These are phyloP conservation scores for Nephrotoma flavescens DNA, from an alignment of 2,888 invertebrate genomes.

Conservation along the genomic window DNA sequence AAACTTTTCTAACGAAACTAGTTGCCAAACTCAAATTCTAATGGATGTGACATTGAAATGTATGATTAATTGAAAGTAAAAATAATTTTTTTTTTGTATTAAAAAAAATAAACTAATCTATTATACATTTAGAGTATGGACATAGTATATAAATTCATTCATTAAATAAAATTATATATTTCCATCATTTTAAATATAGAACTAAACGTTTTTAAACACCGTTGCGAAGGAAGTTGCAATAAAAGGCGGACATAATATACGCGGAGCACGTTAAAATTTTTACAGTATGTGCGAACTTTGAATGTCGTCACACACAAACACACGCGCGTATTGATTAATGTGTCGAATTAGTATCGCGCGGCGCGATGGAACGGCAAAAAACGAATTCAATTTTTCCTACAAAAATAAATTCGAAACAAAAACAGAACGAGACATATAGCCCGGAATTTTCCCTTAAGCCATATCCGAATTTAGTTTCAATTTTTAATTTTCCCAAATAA, in stretches of 20 bases:
- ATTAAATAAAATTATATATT: not conserved
- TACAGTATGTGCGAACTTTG: too few species aligned
- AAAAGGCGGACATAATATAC: too few species aligned
- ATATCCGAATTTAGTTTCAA: not conserved
- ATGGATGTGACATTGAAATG: not conserved
- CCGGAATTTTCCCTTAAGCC: not conserved
- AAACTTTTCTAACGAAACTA: not conserved
- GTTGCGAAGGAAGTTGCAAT: not conserved
- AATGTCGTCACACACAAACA: too few species aligned
- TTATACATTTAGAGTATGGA: not conserved
- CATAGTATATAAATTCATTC: not conserved
- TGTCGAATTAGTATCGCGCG: too few species aligned
- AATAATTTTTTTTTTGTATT: not conserved
- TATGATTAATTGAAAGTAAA: not conserved
- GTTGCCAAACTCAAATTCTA: not conserved
- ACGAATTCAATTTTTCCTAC: not conserved
- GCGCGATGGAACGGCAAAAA: too few species aligned
- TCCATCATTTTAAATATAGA: not conserved
- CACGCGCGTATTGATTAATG: too few species aligned
- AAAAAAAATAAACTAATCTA: too few species aligned
- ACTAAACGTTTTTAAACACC: not conserved
- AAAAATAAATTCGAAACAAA: too few species aligned
- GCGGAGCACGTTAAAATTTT: too few species aligned
- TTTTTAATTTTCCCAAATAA: not conserved
- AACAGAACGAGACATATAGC: not conserved